Percentiles rank a stretch among this genome's conserved stretches.
These are phyloP conservation scores for Drosophila lini DNA, from an alignment of 1,140 invertebrate genomes.

Conservation along the genomic window DNA sequence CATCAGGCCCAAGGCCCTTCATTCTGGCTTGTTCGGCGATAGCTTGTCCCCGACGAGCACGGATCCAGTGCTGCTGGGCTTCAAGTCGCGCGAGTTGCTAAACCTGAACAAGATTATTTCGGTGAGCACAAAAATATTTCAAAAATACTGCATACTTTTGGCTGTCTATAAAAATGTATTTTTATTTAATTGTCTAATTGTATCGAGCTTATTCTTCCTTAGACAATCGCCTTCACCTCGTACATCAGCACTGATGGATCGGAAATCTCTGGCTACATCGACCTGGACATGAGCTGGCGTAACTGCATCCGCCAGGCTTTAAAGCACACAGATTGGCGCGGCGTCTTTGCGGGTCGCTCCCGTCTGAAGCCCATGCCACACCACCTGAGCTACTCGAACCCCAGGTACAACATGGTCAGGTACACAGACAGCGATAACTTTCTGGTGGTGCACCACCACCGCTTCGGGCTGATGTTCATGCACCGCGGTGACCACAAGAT, in stretches of 20 bases:
- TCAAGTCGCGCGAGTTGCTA: slow-evolving; percentile 57
- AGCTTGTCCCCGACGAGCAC: slow-evolving; percentile 26
- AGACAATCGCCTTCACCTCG: slow-evolving; percentile 78
- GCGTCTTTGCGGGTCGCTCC: slow-evolving; percentile 45
- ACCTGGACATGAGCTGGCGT: slow-evolving; percentile 69
- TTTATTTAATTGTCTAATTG: not conserved
- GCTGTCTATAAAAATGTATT: not conserved
- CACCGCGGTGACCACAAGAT: slow-evolving; percentile 76
- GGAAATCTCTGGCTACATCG: slow-evolving; percentile 74
- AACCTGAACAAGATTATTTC: slow-evolving; percentile 68
- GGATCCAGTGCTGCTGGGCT: slow-evolving; percentile 64
- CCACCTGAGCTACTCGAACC: slow-evolving; percentile 71
- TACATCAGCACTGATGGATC: slow-evolving; percentile 49
- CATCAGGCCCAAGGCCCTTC: slow-evolving; percentile 53
- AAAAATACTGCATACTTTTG: slow-evolving; percentile 1
- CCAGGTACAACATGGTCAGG: slow-evolving; percentile 28
- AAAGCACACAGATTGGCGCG: slow-evolving; percentile 61
- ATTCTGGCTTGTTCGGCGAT: slow-evolving; percentile 26
- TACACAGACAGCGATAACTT: slow-evolving; percentile 73
- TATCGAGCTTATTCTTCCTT: not conserved
- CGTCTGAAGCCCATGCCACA: slow-evolving; percentile 53
- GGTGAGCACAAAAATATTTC: slow-evolving; percentile 38
- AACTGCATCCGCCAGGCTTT: slow-evolving; percentile 16
- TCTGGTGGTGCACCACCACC: slow-evolving; percentile 60
- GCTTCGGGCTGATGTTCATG: slow-evolving; percentile 71